Percentiles rank a stretch among this genome's conserved stretches.
Conservation (phyloP, 2,888 invertebrate species). For the Pheosia gnoma region DNA sequence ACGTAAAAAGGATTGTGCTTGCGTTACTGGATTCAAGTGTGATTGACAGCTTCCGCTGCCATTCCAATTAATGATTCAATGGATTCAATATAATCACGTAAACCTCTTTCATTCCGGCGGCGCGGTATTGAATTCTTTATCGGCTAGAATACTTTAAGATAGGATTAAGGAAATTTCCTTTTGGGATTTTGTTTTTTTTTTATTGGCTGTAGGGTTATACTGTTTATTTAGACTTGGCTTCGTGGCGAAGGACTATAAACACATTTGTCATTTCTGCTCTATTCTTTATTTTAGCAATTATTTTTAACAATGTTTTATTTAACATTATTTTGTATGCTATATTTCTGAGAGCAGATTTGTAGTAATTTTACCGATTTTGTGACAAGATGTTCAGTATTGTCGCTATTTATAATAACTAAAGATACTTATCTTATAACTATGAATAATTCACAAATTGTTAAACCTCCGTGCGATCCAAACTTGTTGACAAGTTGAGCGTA, state of each 20-base stretch:
- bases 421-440: no score
- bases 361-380: no score
- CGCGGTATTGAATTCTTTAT: slow-evolving; percentile 46
- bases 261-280: slow-evolving; percentile 18
- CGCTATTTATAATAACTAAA: no score
- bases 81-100: slow-evolving; percentile 5
- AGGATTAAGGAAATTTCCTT: slow-evolving; percentile 45
- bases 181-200: slow-evolving; percentile 27
- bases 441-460: no score
- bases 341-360: no score
- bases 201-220: slow-evolving; percentile 16
- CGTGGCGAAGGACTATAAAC: slow-evolving; percentile 22
- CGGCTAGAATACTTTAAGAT: slow-evolving; percentile 41
- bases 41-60: background rate
- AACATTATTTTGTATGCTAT: background rate
- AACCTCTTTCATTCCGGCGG: slow-evolving; percentile 29
- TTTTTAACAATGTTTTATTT: slow-evolving; percentile 8
- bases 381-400: no score
- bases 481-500: no score
- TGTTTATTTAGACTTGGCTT: slow-evolving; percentile 27
- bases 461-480: no score
- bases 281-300: slow-evolving; percentile 27
- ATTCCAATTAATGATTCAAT: background rate
- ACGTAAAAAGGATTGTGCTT: no score
- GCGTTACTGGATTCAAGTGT: background rate